Base-by-base conservation (phyloP, 2,797 vertebrate species). In the Lagodon rhomboides region DNA sequence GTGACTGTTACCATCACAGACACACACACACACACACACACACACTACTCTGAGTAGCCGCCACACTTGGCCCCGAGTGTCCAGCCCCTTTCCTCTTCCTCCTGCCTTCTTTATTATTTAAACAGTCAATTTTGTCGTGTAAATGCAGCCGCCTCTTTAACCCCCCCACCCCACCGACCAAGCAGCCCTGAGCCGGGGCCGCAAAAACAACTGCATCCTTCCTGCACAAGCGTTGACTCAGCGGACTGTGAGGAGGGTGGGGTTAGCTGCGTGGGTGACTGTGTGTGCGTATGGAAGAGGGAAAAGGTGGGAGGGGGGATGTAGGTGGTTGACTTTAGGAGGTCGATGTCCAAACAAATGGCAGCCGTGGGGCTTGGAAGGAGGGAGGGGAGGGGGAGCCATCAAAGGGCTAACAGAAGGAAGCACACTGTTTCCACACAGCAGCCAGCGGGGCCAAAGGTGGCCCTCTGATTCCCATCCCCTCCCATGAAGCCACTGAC, bases 151-250 rank as follows among this genome's bases (percentile, higher is more conserved):
- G 11, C 58, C 62, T 68, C 60, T 25, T 68, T 51, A 46, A 5
- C 46, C 55, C 51, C 23, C 20, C 41, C 77, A 47, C 58, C 41
- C 59, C 2, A 46, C 56, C 46, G 18, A 70, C 72, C 77, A 78
- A 80, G 80, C 68, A 54, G 54, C 74, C 63, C 83, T 47, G 78
- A 83, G 80, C 87, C 22, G 4, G 80, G 81, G 77, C 84, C 30
- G 60, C 82, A 89, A 93, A 92, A 95, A 95, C 94, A 95, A 94
- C 90, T 88, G 88, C 91, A 94, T 95, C 94, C 95, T 96, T 96
- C 95, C 95, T 96, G 93, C 90, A 75, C 75, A 93, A 92, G 82
- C 84, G 90, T 93, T 95, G 95, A 95, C 90, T 95, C 93, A 94
- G 94, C 91, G 38, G 71, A 87, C 83, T 83, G 84, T 15, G 62